Evolutionary conservation across 2,113 vertebrate genomes (phyloP), one percentile per base, ranked within the genome.

Genomic region (Benitochromis conjunctus): DNA sequence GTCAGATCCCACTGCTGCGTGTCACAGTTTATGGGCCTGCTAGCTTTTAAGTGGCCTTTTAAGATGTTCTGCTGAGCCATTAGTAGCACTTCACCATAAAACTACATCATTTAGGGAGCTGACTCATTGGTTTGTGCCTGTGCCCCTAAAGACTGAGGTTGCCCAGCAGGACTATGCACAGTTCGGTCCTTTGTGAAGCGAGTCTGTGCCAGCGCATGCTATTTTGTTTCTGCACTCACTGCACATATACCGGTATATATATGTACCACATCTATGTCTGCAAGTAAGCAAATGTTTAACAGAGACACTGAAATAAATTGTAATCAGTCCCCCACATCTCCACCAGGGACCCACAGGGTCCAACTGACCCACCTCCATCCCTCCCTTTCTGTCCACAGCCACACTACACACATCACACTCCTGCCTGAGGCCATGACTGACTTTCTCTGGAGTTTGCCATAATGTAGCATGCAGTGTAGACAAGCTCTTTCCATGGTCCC

Each of bases 401-500:
- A 86, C 9, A 31, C 88, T 92, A 81, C 82, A 16, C 56, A 69
- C 46, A 92, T 81, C 90, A 78, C 86, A 92, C 76, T 66, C 62
- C 56, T 1, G 95, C 95, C 86, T 56, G 56, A 57, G 94, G 96
- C 95, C 91, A 94, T 58, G 84, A 92, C 93, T 96, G 96, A 96
- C 96, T 96, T 96, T 96, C 94, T 94, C 92, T 88, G 90, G 88
- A 95, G 94, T 95, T 95, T 95, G 90, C 94, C 79, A 82, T 91
- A 91, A 94, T 95, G 81, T 91, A 93, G 93, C 94, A 84, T 71
- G 58, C 85, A 79, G 79, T 55, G 91, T 85, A 93, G 94, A 94
- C 91, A 89, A 91, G 83, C 89, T 87, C 90, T 79, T 55, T 86
- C 83, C 88, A 88, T 48, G 46, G 43, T 91, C 92, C 90, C 94